These are phyloP conservation scores for Mormyrus iriodes DNA, from an alignment of 2,113 vertebrate genomes.

Conservation along the genomic window DNA sequence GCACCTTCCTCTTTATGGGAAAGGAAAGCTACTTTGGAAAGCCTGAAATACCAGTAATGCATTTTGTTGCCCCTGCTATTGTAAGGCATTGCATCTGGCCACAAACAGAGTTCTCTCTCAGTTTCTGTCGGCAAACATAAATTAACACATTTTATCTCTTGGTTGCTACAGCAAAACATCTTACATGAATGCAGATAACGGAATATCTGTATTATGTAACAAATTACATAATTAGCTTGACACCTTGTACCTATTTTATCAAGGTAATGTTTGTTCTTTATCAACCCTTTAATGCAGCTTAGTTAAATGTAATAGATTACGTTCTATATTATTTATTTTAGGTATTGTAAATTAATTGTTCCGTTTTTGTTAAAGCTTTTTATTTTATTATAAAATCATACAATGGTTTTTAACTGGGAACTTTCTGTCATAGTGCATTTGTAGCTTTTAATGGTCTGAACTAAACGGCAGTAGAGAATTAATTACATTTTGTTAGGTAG, in stretches of 20 bases:
- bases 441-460: slow-evolving; percentile 25
- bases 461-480: slow-evolving; percentile 38
- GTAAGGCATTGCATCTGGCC: neutral
- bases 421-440: slow-evolving; percentile 11
- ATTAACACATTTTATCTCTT: neutral
- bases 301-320: neutral
- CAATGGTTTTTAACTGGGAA: neutral
- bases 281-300: neutral
- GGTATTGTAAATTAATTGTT: neutral
- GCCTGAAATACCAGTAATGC: slow-evolving; percentile 40
- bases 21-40: slow-evolving; percentile 32
- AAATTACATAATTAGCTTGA: neutral
- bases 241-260: neutral
- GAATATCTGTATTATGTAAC: neutral
- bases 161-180: neutral
- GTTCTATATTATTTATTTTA: neutral
- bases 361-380: neutral
- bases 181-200: neutral
- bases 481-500: slow-evolving; percentile 31
- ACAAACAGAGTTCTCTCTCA: neutral
- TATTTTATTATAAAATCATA: neutral
- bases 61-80: neutral
- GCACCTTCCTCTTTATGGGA: neutral
- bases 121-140: neutral
- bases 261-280: neutral